Evolutionary conservation across 2,797 vertebrate genomes (phyloP).

Genomic region (Oreochromis grahami): DNA sequence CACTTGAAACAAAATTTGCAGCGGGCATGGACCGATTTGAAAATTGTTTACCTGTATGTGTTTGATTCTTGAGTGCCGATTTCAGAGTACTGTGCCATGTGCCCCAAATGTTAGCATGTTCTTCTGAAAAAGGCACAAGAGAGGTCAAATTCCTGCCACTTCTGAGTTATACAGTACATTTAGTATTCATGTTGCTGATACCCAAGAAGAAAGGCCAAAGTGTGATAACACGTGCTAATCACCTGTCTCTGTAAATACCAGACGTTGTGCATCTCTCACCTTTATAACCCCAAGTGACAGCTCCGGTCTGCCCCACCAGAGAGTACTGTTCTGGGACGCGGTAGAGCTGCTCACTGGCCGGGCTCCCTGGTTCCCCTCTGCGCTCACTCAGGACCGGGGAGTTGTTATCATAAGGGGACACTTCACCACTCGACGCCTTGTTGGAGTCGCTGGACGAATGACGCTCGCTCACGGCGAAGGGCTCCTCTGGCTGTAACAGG

Average conservation of each 20-base stretch:
- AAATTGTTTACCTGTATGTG: conserved; percentile 78
- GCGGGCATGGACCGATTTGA: neutral
- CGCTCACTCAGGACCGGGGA: conserved; percentile 90
- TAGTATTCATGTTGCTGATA: neutral
- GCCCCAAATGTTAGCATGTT: conserved; percentile 93
- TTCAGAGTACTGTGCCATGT: conserved; percentile 96
- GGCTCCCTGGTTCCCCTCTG: conserved; percentile 71
- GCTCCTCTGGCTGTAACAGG: conserved; percentile 78
- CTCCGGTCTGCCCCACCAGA: conserved; percentile 73
- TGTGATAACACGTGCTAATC: neutral
- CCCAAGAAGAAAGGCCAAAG: neutral
- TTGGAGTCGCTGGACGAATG: conserved; percentile 94
- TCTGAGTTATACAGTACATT: neutral
- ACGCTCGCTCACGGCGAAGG: conserved; percentile 83
- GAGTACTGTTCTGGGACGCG: conserved; percentile 80
- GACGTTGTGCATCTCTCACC: conserved; percentile 64
- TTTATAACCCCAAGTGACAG: conserved; percentile 77
- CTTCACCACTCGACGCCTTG: conserved; percentile 92
- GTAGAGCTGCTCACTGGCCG: conserved; percentile 75
- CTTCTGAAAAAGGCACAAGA: conserved; percentile 63
- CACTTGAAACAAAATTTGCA: neutral
- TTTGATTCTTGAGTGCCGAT: conserved; percentile 83
- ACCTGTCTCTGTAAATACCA: neutral
- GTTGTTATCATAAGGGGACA: conserved; percentile 98
- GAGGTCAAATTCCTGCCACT: neutral